These are phyloP conservation scores for Megalonaias nervosa DNA, from an alignment of 1,140 invertebrate genomes.

Conservation along the genomic window DNA sequence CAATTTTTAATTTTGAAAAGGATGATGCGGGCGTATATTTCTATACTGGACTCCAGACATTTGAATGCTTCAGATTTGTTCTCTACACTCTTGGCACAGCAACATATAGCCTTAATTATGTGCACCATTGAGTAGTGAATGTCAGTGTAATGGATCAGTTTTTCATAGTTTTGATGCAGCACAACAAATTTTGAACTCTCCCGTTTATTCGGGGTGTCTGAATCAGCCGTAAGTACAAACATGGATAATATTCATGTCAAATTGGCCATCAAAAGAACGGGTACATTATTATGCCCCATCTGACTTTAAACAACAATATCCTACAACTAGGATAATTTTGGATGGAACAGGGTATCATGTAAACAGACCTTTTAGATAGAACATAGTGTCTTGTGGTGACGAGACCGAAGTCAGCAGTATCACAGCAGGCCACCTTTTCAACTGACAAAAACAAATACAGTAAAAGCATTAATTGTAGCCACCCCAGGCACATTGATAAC, in stretches of 20 bases:
- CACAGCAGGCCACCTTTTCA: too few relatives aligned
- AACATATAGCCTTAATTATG: too few relatives aligned
- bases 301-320: neutral
- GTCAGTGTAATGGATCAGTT: too few relatives aligned
- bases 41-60: too few relatives aligned
- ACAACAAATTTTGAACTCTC: neutral
- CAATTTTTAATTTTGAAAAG: too few relatives aligned
- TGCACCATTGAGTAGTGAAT: too few relatives aligned
- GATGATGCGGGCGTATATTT: too few relatives aligned
- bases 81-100: too few relatives aligned
- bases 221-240: neutral
- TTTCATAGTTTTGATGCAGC: too few relatives aligned
- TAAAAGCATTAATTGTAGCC: slow-evolving; percentile 33
- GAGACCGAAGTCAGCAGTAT: slow-evolving; percentile 42
- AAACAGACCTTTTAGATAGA: slow-evolving; percentile 1
- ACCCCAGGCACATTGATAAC: slow-evolving; percentile 36
- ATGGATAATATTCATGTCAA: neutral
- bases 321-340: too few relatives aligned
- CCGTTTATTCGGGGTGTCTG: neutral
- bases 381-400: too few relatives aligned
- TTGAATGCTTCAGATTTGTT: too few relatives aligned
- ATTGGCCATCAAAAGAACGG: neutral
- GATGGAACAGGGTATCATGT: neutral
- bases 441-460: slow-evolving; percentile 48
- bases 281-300: neutral